These are phyloP conservation scores for Zhengitettix transpicula DNA, from an alignment of 2,888 invertebrate species.

Conservation along the genomic window DNA sequence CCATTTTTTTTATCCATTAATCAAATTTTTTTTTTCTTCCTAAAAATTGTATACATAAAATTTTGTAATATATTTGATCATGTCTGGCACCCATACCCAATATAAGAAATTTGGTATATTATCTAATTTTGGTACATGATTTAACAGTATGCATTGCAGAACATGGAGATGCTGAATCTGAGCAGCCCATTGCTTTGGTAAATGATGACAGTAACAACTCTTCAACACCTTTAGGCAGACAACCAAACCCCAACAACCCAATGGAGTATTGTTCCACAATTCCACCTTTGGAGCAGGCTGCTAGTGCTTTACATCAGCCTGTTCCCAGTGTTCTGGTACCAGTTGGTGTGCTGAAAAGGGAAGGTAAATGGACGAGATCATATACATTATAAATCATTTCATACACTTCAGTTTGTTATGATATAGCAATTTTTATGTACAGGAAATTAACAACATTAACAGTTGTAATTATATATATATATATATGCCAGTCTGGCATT, in stretches of 20 bases:
- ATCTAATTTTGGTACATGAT: too few relatives aligned
- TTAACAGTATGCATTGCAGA: neutral
- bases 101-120: too few relatives aligned
- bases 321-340: constrained; percentile 68
- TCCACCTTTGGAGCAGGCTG: constrained; percentile 59
- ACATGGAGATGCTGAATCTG: neutral
- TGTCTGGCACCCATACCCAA: too few relatives aligned
- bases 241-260: constrained; percentile 71
- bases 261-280: constrained; percentile 75
- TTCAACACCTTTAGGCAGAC: constrained; percentile 21
- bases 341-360: constrained; percentile 62
- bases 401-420: neutral
- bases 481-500: too few relatives aligned
- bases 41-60: too few relatives aligned
- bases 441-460: neutral
- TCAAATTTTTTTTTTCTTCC: too few relatives aligned
- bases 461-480: neutral
- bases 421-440: too few relatives aligned
- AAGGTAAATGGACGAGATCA: constrained; percentile 29
- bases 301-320: constrained; percentile 24
- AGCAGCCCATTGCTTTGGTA: neutral
- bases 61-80: too few relatives aligned
- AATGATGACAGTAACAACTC: neutral
- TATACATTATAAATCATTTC: neutral
- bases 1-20: too few relatives aligned